phyloP scores from a whole-genome alignment of 2,113 vertebrate species.

The Motacilla tschutschensis region DNA sequence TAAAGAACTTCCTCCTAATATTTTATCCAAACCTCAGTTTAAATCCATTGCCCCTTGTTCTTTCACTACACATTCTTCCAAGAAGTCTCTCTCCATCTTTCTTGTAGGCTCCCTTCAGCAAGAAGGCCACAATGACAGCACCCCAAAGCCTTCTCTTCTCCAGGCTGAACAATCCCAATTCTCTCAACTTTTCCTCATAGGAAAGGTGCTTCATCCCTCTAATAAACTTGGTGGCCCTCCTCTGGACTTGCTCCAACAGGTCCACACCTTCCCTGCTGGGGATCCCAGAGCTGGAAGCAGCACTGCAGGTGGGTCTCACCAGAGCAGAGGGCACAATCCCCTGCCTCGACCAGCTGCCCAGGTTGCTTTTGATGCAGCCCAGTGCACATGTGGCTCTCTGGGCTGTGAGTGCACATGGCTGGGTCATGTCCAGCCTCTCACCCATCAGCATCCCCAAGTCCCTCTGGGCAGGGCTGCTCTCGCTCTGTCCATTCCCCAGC shows the following conservation, averaged over 20 bases:
- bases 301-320: background rate
- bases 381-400: background rate
- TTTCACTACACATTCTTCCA: background rate
- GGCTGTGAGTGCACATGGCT: background rate
- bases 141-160: background rate
- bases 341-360: accelerated
- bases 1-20: background rate
- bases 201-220: background rate
- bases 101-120: background rate
- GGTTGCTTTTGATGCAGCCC: background rate
- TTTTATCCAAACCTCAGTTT: background rate
- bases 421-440: background rate
- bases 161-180: background rate
- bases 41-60: background rate
- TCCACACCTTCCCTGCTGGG: background rate
- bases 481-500: accelerated
- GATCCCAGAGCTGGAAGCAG: background rate
- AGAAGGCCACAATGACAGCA: background rate
- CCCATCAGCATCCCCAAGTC: background rate
- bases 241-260: background rate
- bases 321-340: background rate
- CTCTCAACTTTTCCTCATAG: background rate
- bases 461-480: background rate
- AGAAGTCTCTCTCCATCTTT: background rate
- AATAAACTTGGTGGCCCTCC: background rate